A percentile compares a stretch with the other conserved stretches of the same genome.
Conservation (phyloP, 2,113 vertebrate genomes). For the Chlamydotis undulata region DNA sequence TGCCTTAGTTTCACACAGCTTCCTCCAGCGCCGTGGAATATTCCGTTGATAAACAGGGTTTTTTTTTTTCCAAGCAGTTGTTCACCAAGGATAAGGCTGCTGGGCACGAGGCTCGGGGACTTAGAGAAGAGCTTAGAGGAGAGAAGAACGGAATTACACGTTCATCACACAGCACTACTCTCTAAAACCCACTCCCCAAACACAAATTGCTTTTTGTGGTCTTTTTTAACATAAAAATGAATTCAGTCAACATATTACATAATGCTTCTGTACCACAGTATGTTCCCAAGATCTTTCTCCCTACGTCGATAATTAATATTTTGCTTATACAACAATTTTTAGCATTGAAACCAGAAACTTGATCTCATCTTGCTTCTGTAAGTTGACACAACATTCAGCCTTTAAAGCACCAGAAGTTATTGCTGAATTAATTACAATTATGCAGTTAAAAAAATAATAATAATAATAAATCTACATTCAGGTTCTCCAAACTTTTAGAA, state of each 20-base stretch:
- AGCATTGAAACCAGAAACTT: background rate
- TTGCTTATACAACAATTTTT: background rate
- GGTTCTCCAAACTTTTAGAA: background rate
- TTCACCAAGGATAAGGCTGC: background rate
- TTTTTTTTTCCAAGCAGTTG: background rate
- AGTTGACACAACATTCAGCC: background rate
- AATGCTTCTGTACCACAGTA: background rate
- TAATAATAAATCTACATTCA: background rate
- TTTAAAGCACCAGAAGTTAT: background rate
- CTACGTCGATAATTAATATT: background rate
- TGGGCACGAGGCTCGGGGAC: background rate
- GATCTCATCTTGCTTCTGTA: background rate
- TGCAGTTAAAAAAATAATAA: too few relatives aligned
- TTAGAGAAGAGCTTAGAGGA: background rate
- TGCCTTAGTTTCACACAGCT: background rate
- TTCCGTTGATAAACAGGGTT: background rate
- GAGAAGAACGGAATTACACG: background rate
- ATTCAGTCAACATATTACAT: constrained; percentile 8
- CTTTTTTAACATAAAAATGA: constrained; percentile 1
- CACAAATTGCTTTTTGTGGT: background rate
- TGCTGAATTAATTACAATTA: background rate
- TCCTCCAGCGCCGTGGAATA: background rate
- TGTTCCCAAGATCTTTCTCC: background rate
- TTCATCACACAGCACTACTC: background rate
- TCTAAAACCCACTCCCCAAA: background rate